Base-by-base conservation (phyloP, 2,113 vertebrate species). In the Gorsachius goisagi region DNA sequence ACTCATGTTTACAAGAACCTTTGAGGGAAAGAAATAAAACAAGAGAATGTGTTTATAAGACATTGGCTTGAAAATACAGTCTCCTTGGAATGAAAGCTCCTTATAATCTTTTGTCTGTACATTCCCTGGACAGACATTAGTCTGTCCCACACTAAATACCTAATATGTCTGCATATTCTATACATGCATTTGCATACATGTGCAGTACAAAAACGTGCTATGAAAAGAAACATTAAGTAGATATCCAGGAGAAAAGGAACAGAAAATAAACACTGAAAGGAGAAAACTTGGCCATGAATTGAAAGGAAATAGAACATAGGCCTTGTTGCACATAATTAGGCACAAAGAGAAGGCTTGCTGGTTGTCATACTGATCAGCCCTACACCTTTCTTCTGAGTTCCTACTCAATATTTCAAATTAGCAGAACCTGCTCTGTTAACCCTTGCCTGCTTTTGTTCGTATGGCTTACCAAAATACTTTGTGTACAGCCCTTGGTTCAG, bases 11-110 rank as follows among this genome's bases (percentile, higher is more conserved):
- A 94, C 4, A 22, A 89, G 59, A 90, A 88, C 50, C 59, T 92
- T 86, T 81, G 88, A 88, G 0, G 13, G 68, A 92, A 96, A 95
- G 73, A 93, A 93, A 86, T 88, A 92, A 90, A 76, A 89, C 52
- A 90, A 87, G 63, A 94, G 75, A 92, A 84, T 27, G 52, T 94
- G 90, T 97, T 95, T 96, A 83, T 86, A 95, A 95, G 75, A 86
- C 12, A 64, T 47, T 80, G 88, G 67, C 85, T 93, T 95, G 59
- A 73, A 90, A 93, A 83, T 66, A 84, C 55, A 66, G 85, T 94
- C 3, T 39, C 62, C 41, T 82, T 93, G 79, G 92, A 88, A 88
- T 41, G 45, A 85, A 93, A 95, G 15, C 21, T 85, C 72, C 39
- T 85, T 52, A 62, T 68, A 90, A 85, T 83, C 82, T 90, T 91